phyloP scores from a whole-genome alignment of 2,888 invertebrate genomes.

The Crocallis elinguaria region DNA sequence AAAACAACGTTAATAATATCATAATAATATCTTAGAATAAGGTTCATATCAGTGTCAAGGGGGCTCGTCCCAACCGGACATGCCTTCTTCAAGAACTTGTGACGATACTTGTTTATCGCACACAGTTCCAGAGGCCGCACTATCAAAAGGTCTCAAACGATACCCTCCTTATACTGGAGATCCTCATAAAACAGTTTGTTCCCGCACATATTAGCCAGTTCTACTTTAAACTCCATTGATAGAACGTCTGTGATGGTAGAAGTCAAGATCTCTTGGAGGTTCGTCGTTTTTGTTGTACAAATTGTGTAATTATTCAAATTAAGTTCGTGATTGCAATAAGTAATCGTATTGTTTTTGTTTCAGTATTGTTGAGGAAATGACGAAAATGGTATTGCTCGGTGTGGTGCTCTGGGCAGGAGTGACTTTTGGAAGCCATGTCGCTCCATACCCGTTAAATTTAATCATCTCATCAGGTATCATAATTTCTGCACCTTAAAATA shows the following conservation, averaged over 20 bases:
- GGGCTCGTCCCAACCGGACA: conserved; percentile 62
- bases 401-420: conserved; percentile 78
- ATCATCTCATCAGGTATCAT: conserved; percentile 65
- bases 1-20: background rate
- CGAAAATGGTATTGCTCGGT: conserved; percentile 76
- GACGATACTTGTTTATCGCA: conserved; percentile 50
- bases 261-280: conserved; percentile 53
- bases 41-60: conserved; percentile 40
- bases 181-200: conserved; percentile 65
- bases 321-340: conserved; percentile 27
- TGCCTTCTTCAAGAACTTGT: conserved; percentile 33
- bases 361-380: conserved; percentile 82
- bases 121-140: conserved; percentile 47
- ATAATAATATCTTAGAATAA: background rate
- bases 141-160: conserved; percentile 61
- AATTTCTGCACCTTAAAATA: background rate
- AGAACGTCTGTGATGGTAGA: conserved; percentile 51
- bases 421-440: conserved; percentile 73
- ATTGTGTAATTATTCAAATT: conserved; percentile 47
- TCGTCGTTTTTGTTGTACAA: conserved; percentile 46
- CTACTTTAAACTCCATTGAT: conserved; percentile 48
- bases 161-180: conserved; percentile 53
- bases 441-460: conserved; percentile 76
- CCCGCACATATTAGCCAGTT: conserved; percentile 60
- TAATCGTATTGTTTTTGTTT: conserved; percentile 47